Conservation (phyloP, 1,140 invertebrate genomes). For the Ericerus pela region DNA sequence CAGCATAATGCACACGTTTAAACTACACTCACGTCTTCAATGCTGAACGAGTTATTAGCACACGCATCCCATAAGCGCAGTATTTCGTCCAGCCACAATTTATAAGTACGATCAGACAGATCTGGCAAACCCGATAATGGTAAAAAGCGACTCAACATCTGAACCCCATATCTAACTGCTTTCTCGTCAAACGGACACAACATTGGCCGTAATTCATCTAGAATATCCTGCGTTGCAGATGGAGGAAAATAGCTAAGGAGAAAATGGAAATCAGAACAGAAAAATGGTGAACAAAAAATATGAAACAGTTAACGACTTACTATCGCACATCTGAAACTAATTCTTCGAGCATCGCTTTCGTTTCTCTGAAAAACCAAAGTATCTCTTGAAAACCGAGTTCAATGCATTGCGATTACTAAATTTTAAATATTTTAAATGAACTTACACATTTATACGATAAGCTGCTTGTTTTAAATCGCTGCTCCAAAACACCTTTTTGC, state of each 20-base stretch:
- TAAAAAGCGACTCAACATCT: slow-evolving; percentile 56
- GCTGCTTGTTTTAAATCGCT: slow-evolving; percentile 41
- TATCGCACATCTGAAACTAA: slow-evolving; percentile 23
- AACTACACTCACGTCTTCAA: slow-evolving; percentile 46
- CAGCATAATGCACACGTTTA: not conserved
- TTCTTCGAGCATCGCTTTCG: slow-evolving; percentile 25
- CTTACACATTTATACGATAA: slow-evolving; percentile 45
- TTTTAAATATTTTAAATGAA: too few species aligned
- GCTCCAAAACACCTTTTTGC: slow-evolving; percentile 35
- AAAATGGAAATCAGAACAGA: slow-evolving; percentile 23
- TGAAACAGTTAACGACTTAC: slow-evolving; percentile 27
- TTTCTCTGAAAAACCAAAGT: slow-evolving; percentile 15
- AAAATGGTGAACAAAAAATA: not conserved
- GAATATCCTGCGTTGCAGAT: slow-evolving; percentile 67
- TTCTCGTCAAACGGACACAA: slow-evolving; percentile 50
- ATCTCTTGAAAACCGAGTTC: not conserved
- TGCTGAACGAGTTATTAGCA: slow-evolving; percentile 45
- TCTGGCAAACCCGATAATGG: slow-evolving; percentile 50
- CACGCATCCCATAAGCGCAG: slow-evolving; percentile 61
- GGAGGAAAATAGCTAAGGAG: slow-evolving; percentile 63
- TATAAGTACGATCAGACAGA: slow-evolving; percentile 45
- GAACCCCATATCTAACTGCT: slow-evolving; percentile 42
- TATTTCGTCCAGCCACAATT: slow-evolving; percentile 73
- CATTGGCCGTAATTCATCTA: slow-evolving; percentile 64
- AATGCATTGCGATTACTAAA: too few species aligned